These are phyloP conservation scores for Pseudococcus longispinus DNA, from an alignment of 2,888 invertebrate species.

Conservation along the genomic window DNA sequence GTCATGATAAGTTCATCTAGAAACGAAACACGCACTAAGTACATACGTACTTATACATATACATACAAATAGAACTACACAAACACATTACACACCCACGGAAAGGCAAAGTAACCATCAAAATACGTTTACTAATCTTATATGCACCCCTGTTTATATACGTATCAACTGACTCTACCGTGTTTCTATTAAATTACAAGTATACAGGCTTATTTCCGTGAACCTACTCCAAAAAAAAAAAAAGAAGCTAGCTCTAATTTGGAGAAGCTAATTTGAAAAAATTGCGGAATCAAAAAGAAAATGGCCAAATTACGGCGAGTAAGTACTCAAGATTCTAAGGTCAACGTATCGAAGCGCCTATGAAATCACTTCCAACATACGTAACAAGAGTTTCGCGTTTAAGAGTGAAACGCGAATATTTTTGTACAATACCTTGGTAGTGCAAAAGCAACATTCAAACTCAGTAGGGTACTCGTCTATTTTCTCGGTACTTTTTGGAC, in stretches of 20 bases:
- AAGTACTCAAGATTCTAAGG: not conserved
- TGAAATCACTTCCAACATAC: not conserved
- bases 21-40: not conserved
- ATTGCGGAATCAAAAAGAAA: not conserved
- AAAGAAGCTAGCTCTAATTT: not conserved
- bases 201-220: not conserved
- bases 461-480: constrained; percentile 91
- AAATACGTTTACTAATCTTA: not conserved
- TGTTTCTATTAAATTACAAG: not conserved
- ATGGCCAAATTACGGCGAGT: not conserved
- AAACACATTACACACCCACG: not conserved
- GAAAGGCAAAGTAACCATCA: not conserved
- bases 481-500: constrained; percentile 66
- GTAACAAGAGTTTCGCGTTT: constrained; percentile 3
- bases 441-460: constrained; percentile 97
- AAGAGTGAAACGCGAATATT: constrained; percentile 1
- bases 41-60: not conserved
- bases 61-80: not conserved
- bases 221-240: not conserved
- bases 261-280: not conserved
- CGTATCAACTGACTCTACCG: not conserved
- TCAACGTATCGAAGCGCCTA: not conserved
- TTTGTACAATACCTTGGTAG: constrained; percentile 78
- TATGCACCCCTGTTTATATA: not conserved
- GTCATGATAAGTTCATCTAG: not conserved